These are phyloP conservation scores for Fistularia commersonii DNA, from an alignment of 2,797 vertebrate genomes.

Conservation along the genomic window DNA sequence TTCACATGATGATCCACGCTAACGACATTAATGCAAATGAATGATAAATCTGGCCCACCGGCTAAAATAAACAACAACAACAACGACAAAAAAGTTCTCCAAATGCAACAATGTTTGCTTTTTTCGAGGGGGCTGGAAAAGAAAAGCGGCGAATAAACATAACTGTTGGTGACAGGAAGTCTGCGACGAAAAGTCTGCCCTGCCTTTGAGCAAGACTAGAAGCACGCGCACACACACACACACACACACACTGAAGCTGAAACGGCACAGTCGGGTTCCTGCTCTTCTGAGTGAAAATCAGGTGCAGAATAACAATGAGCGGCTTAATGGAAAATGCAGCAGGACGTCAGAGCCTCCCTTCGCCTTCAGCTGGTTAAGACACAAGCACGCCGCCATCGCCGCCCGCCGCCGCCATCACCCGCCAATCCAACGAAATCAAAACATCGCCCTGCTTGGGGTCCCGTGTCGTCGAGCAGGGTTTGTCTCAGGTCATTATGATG, in stretches of 20 bases:
- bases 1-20: too few relatives aligned
- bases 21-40: too few relatives aligned
- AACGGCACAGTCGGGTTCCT: constrained; percentile 52
- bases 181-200: too few relatives aligned
- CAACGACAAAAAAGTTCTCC: too few relatives aligned
- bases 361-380: constrained; percentile 43
- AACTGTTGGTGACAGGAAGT: too few relatives aligned
- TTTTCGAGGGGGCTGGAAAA: too few relatives aligned
- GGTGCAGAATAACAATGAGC: constrained; percentile 67
- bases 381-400: constrained; percentile 22
- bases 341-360: constrained; percentile 58
- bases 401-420: constrained; percentile 30
- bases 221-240: constrained; percentile 10
- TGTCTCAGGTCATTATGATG: neutral
- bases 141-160: too few relatives aligned
- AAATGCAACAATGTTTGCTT: too few relatives aligned
- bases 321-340: constrained; percentile 61
- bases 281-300: constrained; percentile 67
- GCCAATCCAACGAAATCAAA: too few relatives aligned
- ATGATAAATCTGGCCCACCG: too few relatives aligned
- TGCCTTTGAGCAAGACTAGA: constrained; percentile 17
- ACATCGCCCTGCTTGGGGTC: too few relatives aligned
- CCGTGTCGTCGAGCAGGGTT: constrained; percentile 18
- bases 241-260: constrained; percentile 23
- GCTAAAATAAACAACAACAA: too few relatives aligned